A percentile compares a stretch with the other conserved stretches of the same genome.
Conservation (phyloP, 2,113 vertebrate species). For the Gallinago jamesoni region DNA sequence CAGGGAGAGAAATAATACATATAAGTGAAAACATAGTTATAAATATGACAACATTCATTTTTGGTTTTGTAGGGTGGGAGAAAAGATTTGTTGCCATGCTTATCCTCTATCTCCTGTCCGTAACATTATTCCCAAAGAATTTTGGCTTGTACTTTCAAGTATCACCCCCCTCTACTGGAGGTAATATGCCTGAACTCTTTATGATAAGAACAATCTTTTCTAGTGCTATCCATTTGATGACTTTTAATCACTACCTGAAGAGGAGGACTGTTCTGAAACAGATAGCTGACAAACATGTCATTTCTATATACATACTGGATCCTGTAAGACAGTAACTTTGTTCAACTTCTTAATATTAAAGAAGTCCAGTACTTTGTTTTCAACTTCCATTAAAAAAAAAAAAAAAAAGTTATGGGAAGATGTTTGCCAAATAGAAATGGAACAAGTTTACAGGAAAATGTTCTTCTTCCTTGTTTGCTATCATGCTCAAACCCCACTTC, state of each 20-base stretch:
- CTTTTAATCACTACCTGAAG: background rate
- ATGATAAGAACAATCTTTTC: background rate
- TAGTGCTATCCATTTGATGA: background rate
- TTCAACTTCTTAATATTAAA: background rate
- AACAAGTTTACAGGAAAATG: background rate
- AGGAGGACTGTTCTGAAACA: background rate
- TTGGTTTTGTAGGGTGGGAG: background rate
- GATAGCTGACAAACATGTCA: background rate
- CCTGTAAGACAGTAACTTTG: background rate
- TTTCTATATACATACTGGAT: background rate
- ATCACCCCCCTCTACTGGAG: constrained; percentile 17
- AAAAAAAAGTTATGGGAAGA: background rate
- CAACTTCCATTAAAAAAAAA: background rate
- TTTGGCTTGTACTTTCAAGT: background rate
- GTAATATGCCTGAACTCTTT: background rate
- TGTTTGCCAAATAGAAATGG: background rate
- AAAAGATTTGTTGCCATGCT: background rate
- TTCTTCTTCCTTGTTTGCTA: background rate
- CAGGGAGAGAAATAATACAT: background rate
- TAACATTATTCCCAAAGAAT: background rate
- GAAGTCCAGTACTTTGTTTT: background rate
- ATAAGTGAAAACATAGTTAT: background rate
- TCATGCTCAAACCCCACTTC: background rate
- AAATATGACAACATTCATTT: background rate
- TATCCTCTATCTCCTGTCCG: background rate